phyloP scores from a whole-genome alignment of 2,113 vertebrate species.

The Thalassoma bifasciatum region DNA sequence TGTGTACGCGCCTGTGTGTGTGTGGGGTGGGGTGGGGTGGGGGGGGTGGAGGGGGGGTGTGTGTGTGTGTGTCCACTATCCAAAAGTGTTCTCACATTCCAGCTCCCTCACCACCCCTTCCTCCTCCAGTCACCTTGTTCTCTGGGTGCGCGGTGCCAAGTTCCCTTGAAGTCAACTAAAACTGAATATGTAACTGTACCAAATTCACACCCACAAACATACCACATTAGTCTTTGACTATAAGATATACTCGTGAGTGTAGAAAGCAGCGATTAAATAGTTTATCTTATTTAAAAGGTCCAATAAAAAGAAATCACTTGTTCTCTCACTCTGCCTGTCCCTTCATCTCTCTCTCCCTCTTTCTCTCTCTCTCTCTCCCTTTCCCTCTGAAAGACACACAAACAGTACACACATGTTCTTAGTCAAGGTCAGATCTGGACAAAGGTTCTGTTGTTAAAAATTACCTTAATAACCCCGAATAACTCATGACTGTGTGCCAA shows the following conservation, averaged over 20 bases:
- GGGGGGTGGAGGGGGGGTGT: too few species aligned
- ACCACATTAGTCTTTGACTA: neutral
- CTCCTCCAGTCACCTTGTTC: conserved; percentile 82
- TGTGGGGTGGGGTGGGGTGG: too few species aligned
- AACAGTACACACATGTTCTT: conserved; percentile 4
- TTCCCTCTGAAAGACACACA: neutral
- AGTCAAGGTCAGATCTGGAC: conserved; percentile 67
- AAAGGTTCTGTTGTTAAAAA: conserved; percentile 55
- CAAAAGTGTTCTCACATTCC: conserved; percentile 75
- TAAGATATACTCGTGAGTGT: neutral
- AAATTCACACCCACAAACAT: neutral
- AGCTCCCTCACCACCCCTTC: conserved; percentile 72
- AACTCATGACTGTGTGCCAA: neutral
- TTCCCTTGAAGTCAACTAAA: conserved; percentile 53
- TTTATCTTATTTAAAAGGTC: too few species aligned
- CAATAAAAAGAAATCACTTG: too few species aligned
- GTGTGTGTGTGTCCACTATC: conserved; percentile 34
- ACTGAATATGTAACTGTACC: neutral
- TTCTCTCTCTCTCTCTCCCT: neutral
- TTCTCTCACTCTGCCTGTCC: too few species aligned
- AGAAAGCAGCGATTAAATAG: neutral
- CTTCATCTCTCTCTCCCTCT: too few species aligned
- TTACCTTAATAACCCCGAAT: conserved; percentile 19
- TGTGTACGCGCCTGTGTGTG: conserved; percentile 30
- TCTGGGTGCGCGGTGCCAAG: conserved; percentile 71